Percentiles rank a stretch among this genome's conserved stretches.
Evolutionary conservation across 1,140 invertebrate species (phyloP).

Genomic region (Musca vetustissima): DNA sequence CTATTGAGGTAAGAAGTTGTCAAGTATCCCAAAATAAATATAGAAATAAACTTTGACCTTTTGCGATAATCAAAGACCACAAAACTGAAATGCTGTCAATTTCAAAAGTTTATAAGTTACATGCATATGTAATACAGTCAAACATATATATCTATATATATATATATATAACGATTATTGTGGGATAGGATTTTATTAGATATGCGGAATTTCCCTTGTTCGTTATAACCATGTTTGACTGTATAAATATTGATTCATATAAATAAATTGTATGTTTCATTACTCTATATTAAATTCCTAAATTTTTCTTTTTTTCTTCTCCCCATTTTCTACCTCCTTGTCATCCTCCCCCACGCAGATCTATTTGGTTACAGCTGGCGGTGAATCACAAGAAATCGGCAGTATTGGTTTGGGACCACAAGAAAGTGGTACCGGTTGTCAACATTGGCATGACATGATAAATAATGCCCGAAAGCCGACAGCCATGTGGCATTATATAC

Average conservation of each 20-base stretch:
- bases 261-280: not conserved
- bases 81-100: too few species aligned
- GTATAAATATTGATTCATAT: too few species aligned
- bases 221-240: too few species aligned
- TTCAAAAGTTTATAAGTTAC: too few species aligned
- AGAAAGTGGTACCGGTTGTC: constrained; percentile 62
- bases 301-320: not conserved
- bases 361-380: constrained; percentile 57
- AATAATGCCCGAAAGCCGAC: constrained; percentile 78
- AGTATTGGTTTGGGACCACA: constrained; percentile 70
- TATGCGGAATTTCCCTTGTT: too few species aligned
- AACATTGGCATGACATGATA: constrained; percentile 81
- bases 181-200: too few species aligned
- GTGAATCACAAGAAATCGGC: constrained; percentile 65
- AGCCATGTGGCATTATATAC: constrained; percentile 81
- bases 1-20: constrained; percentile 68
- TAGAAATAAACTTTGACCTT: too few species aligned
- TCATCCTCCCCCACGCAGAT: constrained; percentile 52
- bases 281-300: not conserved
- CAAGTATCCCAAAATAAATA: too few species aligned
- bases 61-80: too few species aligned
- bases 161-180: too few species aligned
- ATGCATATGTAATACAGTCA: too few species aligned
- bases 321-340: constrained; percentile 3
- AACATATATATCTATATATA: too few species aligned